Base-by-base conservation (phyloP, 2,797 vertebrate species). In the Notolabrus celidotus region DNA sequence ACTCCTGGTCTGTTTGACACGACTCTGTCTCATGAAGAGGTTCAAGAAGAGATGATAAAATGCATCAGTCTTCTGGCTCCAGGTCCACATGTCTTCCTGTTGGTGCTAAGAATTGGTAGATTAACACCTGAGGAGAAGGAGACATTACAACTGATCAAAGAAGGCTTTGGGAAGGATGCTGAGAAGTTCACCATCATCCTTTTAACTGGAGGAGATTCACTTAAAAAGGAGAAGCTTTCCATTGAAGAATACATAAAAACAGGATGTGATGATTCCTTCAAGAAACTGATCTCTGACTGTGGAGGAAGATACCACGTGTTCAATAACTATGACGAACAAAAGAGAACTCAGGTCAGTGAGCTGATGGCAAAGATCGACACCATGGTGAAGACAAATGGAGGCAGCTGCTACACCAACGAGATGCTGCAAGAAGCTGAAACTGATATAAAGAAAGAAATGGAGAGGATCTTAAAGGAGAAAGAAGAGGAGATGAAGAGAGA, bases 11-110 rank as follows among this genome's bases (percentile, higher is more conserved):
- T 77, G 25, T 88, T 80, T 19, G 81, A 86, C 25, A 49, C n/a
- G 0, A 19, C 0, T 0, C 8, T 78, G 29, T 20, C 70, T 0
- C 0, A 31, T 9, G n/a, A 75, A 9, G 23, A 79, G 0, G 29
- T 84, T 10, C 0, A 47, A 0, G 3, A 80, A 0, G 79, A 86
- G 57, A 10, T 77, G 3, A 7, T 57, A 16, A 77, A 74, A 17
- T 84, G 81, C 22, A 52, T 86, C 56, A 72, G 25, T 15, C 29
- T 84, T 10, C 33, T 79, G 60, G 41, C 68, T 64, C 84, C 80
- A n/a, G 80, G 80, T 23, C 83, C 83, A 27, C 77, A 75, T 46
- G 82, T 71, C 3, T 71, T 86, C 67, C 23, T 86, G 23, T 7
- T 85, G 59, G 83, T 86, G 45, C 3, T 88, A n/a, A 1, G 25